Conservation (phyloP, 2,888 invertebrate species). For the Scotopteryx bipunctaria region DNA sequence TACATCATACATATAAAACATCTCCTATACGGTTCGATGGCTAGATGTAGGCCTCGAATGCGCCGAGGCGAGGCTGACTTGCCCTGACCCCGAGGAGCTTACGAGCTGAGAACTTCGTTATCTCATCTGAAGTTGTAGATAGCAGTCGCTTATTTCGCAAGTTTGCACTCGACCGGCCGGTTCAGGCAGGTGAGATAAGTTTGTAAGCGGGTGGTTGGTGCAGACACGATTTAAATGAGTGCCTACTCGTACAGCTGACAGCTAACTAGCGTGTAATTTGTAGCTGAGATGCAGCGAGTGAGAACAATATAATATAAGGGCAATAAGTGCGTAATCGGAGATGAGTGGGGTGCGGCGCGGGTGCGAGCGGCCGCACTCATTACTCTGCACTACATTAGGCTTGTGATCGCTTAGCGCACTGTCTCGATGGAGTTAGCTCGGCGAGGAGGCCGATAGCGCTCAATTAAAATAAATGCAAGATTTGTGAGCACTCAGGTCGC, state of each 20-base stretch:
- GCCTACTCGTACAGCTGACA: too few relatives aligned
- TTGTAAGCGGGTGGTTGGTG: not conserved
- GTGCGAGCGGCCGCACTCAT: too few relatives aligned
- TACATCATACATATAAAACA: too few relatives aligned
- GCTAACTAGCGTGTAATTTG: too few relatives aligned
- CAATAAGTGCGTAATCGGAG: too few relatives aligned
- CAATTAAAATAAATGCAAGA: not conserved
- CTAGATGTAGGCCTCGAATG: not conserved
- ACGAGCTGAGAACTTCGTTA: not conserved
- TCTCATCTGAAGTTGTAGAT: not conserved
- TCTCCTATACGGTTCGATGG: too few relatives aligned
- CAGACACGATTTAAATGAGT: not conserved
- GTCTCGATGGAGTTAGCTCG: not conserved
- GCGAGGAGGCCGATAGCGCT: not conserved
- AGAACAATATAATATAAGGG: too few relatives aligned
- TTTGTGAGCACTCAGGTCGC: too few relatives aligned
- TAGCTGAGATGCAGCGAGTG: too few relatives aligned
- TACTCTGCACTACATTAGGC: not conserved
- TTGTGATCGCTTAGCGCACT: not conserved
- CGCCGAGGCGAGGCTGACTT: not conserved
- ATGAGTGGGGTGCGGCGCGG: too few relatives aligned
- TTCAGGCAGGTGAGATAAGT: conserved; percentile 1
- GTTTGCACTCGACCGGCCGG: not conserved
- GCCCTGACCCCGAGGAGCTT: not conserved
- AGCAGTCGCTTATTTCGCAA: not conserved